These are phyloP conservation scores for Rotaria magnacalcarata DNA, from an alignment of 2,888 invertebrate genomes.

Conservation along the genomic window DNA sequence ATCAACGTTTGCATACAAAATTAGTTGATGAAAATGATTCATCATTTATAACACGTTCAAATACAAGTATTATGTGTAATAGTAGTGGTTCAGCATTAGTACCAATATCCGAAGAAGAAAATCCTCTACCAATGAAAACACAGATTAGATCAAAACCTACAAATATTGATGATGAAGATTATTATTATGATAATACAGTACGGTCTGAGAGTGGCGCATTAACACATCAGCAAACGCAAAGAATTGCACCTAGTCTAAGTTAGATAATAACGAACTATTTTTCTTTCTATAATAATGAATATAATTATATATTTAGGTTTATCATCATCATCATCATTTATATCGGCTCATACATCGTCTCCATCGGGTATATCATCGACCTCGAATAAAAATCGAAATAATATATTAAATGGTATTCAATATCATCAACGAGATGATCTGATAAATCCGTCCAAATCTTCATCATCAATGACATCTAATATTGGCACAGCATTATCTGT, in stretches of 20 bases:
- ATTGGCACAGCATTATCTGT: conserved; percentile 15
- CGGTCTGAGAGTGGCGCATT: not conserved
- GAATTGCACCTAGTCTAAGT: conserved; percentile 36
- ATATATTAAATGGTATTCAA: not conserved
- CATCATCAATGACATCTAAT: conserved; percentile 2
- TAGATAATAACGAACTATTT: not conserved
- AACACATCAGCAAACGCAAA: conserved; percentile 16
- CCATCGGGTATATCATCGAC: not conserved
- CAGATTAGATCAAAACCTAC: not conserved
- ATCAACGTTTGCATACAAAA: conserved; percentile 29
- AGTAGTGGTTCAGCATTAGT: not conserved
- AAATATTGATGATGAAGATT: conserved; percentile 8
- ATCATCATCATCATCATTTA: conserved; percentile 33
- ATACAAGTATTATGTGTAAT: conserved; percentile 34
- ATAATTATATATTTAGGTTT: not conserved
- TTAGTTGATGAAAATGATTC: not conserved
- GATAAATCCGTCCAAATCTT: not conserved
- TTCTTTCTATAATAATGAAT: not conserved
- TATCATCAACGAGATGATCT: not conserved
- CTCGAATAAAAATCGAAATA: conserved; percentile 4
- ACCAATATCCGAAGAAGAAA: conserved; percentile 35
- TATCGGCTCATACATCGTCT: conserved; percentile 34
- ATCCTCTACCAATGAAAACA: not conserved
- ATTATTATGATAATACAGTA: conserved; percentile 9
- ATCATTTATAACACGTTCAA: conserved; percentile 6